phyloP scores from a whole-genome alignment of 2,113 vertebrate genomes.

The Pithys albifrons region DNA sequence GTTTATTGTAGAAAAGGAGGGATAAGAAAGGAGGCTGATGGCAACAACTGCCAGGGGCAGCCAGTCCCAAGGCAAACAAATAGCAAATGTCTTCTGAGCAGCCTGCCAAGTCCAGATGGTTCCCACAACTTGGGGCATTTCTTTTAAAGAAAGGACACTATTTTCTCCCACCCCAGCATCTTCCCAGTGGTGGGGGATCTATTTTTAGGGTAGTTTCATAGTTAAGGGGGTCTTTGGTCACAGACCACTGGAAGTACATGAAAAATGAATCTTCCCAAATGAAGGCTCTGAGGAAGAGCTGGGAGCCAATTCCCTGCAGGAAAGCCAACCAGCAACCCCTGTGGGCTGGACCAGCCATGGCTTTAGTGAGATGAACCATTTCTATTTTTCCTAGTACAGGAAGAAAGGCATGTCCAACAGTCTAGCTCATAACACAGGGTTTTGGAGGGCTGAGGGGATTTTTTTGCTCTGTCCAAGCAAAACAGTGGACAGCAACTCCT shows the following conservation, averaged over 20 bases:
- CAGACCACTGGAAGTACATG: neutral
- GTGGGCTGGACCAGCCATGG: neutral
- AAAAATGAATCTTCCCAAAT: neutral
- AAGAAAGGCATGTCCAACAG: neutral
- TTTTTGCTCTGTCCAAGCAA: neutral
- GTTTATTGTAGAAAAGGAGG: slow-evolving; percentile 53
- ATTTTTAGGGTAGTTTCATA: neutral
- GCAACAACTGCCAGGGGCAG: slow-evolving; percentile 37
- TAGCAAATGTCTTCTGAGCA: slow-evolving; percentile 12
- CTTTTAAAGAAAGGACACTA: neutral
- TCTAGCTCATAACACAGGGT: neutral
- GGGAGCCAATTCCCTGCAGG: neutral
- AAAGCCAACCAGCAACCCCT: neutral
- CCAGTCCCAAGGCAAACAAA: slow-evolving; percentile 45
- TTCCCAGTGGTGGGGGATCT: neutral
- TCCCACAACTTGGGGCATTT: slow-evolving; percentile 13
- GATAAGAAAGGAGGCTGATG: slow-evolving; percentile 42
- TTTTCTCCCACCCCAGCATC: neutral
- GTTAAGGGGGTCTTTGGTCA: neutral
- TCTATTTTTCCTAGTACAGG: neutral
- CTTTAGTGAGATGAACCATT: neutral
- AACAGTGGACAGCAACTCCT: neutral
- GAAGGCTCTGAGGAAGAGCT: neutral
- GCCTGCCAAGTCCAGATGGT: slow-evolving; percentile 8
- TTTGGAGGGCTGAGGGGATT: neutral